Conservation (phyloP, 2,888 invertebrate genomes). For the Ceratothoa steindachneri region DNA sequence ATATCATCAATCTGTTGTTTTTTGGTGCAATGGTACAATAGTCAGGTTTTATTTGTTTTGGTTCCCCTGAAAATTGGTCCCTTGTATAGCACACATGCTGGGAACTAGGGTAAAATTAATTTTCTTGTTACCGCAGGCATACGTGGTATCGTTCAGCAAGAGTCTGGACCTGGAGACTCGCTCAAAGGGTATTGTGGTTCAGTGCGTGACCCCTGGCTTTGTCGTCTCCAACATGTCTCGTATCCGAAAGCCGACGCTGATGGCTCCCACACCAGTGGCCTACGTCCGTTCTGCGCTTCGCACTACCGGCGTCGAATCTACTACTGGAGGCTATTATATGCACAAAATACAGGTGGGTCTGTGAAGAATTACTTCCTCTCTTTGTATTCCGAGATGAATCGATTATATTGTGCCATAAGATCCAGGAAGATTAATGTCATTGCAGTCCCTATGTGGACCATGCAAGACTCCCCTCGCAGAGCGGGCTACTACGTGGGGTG, state of each 20-base stretch:
- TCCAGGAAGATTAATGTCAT: too few relatives aligned
- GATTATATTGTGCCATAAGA: not conserved
- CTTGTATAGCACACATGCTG: too few relatives aligned
- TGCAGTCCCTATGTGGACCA: too few relatives aligned
- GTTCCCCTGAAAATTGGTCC: too few relatives aligned
- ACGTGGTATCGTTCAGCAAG: constrained; percentile 34
- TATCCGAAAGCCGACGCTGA: constrained; percentile 37
- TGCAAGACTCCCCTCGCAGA: too few relatives aligned
- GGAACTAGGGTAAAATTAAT: not conserved
- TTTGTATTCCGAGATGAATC: not conserved
- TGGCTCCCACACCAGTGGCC: constrained; percentile 52
- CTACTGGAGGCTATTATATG: constrained; percentile 47
- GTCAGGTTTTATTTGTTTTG: too few relatives aligned
- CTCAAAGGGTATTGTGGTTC: constrained; percentile 24
- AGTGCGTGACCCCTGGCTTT: constrained; percentile 47
- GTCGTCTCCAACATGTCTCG: constrained; percentile 50
- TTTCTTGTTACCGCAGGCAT: constrained; percentile 26
- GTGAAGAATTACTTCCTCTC: not conserved
- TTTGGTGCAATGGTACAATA: too few relatives aligned
- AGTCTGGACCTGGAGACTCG: constrained; percentile 28
- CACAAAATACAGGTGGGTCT: constrained; percentile 48
- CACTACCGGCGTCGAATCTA: constrained; percentile 51
- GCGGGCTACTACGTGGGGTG: too few relatives aligned
- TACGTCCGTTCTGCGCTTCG: constrained; percentile 52
- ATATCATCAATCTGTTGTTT: too few relatives aligned